Evolutionary conservation across 2,113 vertebrate genomes (phyloP).

Genomic region (Dicaeum eximium): DNA sequence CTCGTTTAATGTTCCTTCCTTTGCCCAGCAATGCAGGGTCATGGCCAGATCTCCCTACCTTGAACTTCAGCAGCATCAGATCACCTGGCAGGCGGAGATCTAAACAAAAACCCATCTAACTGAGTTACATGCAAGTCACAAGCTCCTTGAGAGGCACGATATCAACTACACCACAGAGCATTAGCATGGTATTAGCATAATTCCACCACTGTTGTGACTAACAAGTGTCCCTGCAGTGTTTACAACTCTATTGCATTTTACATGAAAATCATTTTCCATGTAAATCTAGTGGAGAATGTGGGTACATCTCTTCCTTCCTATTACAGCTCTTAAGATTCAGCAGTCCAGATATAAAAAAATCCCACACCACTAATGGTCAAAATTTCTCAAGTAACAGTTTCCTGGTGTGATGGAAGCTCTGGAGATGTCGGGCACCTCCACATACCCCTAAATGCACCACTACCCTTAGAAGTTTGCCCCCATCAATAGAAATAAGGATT

Average conservation of each 20-base stretch:
- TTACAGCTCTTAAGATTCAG: neutral
- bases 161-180: neutral
- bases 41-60: neutral
- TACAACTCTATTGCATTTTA: neutral
- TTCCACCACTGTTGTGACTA: conserved; percentile 1
- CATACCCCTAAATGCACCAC: neutral
- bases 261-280: neutral
- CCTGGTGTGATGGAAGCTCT: neutral
- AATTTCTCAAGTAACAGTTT: neutral
- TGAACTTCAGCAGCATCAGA: neutral
- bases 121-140: neutral
- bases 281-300: neutral
- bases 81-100: neutral
- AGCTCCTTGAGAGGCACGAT: neutral
- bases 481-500: neutral
- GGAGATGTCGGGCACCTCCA: neutral
- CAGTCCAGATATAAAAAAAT: accelerated
- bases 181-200: neutral
- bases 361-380: neutral
- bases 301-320: neutral
- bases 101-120: neutral
- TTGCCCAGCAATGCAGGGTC: neutral
- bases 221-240: neutral
- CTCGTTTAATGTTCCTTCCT: neutral
- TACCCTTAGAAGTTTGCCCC: neutral